Conservation (phyloP, 1,140 invertebrate species). For the Caerostris darwini region DNA sequence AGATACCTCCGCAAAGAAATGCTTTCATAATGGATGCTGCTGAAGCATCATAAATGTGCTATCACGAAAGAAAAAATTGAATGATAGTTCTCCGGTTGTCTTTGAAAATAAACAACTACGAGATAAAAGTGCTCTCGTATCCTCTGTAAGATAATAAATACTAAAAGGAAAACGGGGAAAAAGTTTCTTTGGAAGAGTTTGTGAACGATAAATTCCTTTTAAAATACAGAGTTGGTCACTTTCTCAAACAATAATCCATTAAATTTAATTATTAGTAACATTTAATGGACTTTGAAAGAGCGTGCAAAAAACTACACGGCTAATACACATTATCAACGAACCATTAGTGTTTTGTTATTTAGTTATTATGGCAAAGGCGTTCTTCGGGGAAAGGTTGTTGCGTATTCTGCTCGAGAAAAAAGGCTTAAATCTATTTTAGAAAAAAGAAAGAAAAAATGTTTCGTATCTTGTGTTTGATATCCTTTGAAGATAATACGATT, state of each 20-base stretch:
- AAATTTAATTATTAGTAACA: conserved; percentile 69
- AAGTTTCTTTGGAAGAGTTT: conserved; percentile 14
- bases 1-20: conserved; percentile 55
- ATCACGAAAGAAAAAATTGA: conserved; percentile 36
- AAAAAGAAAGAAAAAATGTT: conserved; percentile 80
- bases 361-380: conserved; percentile 11
- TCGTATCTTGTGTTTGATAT: conserved; percentile 31
- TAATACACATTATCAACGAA: conserved; percentile 52
- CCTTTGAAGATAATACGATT: conserved; percentile 35
- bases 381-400: conserved; percentile 23
- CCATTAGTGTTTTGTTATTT: conserved; percentile 43
- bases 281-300: conserved; percentile 52
- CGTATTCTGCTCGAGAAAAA: background rate
- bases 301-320: conserved; percentile 2
- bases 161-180: conserved; percentile 18
- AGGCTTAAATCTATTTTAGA: conserved; percentile 13
- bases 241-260: conserved; percentile 41
- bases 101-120: conserved; percentile 68
- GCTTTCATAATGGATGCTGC: conserved; percentile 71
- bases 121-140: conserved; percentile 58
- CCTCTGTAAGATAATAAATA: conserved; percentile 50
- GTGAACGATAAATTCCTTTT: conserved; percentile 57
- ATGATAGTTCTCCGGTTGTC: conserved; percentile 56
- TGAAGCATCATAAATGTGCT: conserved; percentile 70
- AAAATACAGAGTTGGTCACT: conserved; percentile 60